Evolutionary conservation across 1,140 invertebrate genomes (phyloP).

Genomic region (Drosophila lacertosa): DNA sequence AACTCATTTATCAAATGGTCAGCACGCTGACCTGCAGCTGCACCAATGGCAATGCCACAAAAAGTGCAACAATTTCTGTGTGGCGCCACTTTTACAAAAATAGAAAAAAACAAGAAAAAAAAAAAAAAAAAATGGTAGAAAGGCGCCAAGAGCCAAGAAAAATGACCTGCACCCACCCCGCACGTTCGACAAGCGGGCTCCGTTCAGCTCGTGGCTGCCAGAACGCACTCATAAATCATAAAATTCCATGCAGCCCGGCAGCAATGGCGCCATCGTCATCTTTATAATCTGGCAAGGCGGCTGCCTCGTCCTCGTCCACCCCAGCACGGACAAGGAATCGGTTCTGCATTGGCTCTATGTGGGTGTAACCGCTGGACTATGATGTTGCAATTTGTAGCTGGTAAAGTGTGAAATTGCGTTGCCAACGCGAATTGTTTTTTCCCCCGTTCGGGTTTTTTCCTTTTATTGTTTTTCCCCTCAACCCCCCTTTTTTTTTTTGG

Average conservation of each 20-base stretch:
- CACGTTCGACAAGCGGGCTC: neutral
- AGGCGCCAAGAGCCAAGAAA: slow-evolving; percentile 44
- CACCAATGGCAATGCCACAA: slow-evolving; percentile 34
- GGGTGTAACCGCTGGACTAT: slow-evolving; percentile 54
- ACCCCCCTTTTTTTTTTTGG: too few relatives aligned
- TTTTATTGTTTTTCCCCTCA: neutral
- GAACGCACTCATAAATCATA: slow-evolving; percentile 75
- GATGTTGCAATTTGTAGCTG: slow-evolving; percentile 81
- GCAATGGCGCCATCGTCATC: slow-evolving; percentile 67
- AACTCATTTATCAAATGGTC: slow-evolving; percentile 77
- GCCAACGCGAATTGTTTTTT: slow-evolving; percentile 64
- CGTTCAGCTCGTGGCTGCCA: slow-evolving; percentile 28
- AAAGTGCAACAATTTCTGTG: slow-evolving; percentile 67
- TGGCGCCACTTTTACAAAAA: slow-evolving; percentile 24
- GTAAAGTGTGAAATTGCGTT: slow-evolving; percentile 81
- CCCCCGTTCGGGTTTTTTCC: neutral
- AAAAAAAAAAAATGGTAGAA: slow-evolving; percentile 5
- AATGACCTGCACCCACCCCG: slow-evolving; percentile 13
- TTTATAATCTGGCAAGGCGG: slow-evolving; percentile 70
- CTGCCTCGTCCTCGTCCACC: neutral
- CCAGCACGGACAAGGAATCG: neutral
- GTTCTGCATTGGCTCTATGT: slow-evolving; percentile 22
- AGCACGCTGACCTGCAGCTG: slow-evolving; percentile 49
- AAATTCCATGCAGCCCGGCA: slow-evolving; percentile 61
- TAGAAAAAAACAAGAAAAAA: slow-evolving; percentile 20